phyloP scores from a whole-genome alignment of 2,113 vertebrate species.

The Ramphastos sulfuratus region DNA sequence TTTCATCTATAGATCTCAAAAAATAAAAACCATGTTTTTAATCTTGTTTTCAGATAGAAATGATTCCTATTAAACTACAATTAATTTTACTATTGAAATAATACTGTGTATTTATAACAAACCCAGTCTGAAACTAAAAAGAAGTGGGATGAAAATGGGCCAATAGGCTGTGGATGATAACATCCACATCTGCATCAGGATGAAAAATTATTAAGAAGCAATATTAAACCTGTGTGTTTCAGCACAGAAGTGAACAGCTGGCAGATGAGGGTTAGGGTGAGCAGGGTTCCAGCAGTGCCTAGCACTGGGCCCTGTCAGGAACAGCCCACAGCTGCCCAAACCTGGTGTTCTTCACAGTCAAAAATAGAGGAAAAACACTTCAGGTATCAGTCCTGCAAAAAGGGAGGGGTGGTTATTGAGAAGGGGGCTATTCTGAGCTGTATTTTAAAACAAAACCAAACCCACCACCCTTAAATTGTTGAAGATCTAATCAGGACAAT shows the following conservation, averaged over 20 bases:
- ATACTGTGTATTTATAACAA: neutral
- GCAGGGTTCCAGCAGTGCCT: neutral
- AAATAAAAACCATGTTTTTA: neutral
- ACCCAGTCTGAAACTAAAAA: neutral
- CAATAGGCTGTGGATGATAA: neutral
- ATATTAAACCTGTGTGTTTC: neutral
- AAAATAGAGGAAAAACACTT: neutral
- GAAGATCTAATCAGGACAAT: neutral
- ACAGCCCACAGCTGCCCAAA: neutral
- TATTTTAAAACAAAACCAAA: neutral
- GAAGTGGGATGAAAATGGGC: accelerated
- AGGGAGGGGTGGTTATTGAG: neutral
- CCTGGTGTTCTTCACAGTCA: neutral
- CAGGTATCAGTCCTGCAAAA: neutral
- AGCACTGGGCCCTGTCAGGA: neutral
- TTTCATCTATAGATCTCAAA: neutral
- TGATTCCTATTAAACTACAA: neutral
- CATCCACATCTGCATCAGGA: neutral
- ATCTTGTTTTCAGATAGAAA: conserved; percentile 1
- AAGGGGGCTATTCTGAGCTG: neutral
- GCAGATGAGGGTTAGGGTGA: neutral
- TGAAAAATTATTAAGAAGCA: neutral
- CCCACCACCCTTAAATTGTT: neutral
- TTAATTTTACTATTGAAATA: neutral
- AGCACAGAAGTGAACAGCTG: neutral